Conservation (phyloP, 2,888 invertebrate genomes). For the Creontiades dilutus region DNA sequence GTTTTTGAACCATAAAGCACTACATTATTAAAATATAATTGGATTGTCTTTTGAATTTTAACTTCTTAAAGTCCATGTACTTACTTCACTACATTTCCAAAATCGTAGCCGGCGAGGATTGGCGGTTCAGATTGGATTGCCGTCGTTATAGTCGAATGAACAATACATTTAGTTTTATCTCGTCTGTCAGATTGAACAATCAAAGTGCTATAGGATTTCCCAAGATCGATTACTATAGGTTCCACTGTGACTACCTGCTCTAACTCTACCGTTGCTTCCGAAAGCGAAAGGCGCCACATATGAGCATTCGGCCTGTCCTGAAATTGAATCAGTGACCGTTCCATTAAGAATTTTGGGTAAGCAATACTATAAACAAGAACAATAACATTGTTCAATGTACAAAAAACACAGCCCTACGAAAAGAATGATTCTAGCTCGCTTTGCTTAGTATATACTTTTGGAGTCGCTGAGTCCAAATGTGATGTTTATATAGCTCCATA, state of each 20-base stretch:
- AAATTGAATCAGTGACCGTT: background rate
- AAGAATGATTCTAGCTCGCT: no score
- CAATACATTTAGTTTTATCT: background rate
- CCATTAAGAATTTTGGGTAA: no score
- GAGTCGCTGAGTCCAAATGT: no score
- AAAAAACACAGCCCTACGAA: no score
- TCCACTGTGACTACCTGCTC: background rate
- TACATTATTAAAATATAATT: background rate
- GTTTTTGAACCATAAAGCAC: background rate
- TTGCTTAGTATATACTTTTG: no score
- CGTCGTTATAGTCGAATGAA: conserved; percentile 1
- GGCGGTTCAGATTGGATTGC: conserved; percentile 21
- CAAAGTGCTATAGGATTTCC: background rate
- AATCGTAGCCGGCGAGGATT: conserved; percentile 10
- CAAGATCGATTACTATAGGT: background rate
- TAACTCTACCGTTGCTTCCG: background rate
- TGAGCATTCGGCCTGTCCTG: background rate
- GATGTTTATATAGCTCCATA: no score
- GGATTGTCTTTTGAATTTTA: background rate
- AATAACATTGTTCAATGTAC: no score
- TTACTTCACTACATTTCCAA: conserved; percentile 44
- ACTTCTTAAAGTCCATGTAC: background rate
- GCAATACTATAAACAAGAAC: no score
- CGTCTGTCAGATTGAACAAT: background rate
- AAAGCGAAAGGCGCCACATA: background rate